A percentile compares a stretch with the other conserved stretches of the same genome.
phyloP scores from a whole-genome alignment of 2,888 invertebrate species.

The Dicyrtomina minuta region DNA sequence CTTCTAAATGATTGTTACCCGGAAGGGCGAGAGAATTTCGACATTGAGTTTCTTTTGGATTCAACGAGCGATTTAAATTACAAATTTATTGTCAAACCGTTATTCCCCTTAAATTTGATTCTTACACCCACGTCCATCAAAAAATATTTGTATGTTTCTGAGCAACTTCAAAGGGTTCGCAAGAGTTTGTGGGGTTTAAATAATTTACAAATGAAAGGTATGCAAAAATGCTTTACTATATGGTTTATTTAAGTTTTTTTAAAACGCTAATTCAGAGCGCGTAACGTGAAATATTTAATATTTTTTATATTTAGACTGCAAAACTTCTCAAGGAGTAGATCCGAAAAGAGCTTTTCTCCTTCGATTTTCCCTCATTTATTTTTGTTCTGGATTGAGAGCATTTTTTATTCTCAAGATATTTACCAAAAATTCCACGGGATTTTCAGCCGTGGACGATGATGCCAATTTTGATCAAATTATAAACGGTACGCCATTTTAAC shows the following conservation, averaged over 20 bases:
- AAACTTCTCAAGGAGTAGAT: constrained; percentile 25
- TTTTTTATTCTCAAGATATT: constrained; percentile 46
- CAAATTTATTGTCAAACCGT: constrained; percentile 38
- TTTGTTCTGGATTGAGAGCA: constrained; percentile 43
- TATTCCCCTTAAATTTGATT: constrained; percentile 45
- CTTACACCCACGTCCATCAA: constrained; percentile 36
- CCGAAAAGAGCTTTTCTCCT: constrained; percentile 38
- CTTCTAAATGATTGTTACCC: constrained; percentile 46
- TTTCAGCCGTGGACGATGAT: constrained; percentile 8
- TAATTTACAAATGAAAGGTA: constrained; percentile 41
- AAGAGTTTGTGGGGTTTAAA: constrained; percentile 45
- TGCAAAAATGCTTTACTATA: not conserved
- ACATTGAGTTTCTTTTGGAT: constrained; percentile 38
- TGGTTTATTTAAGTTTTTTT: too few species aligned
- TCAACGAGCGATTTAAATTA: constrained; percentile 29
- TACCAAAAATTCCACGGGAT: constrained; percentile 32
- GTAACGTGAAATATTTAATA: too few species aligned
- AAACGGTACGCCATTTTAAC: constrained; percentile 30
- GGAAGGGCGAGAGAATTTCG: constrained; percentile 42
- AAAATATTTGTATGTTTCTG: constrained; percentile 41
- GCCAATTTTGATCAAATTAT: constrained; percentile 40
- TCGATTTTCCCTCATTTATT: constrained; percentile 45
- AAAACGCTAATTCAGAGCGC: too few species aligned
- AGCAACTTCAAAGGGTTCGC: constrained; percentile 41
- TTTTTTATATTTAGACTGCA: too few species aligned